phyloP scores from a whole-genome alignment of 2,797 vertebrate species.

The Acestrorhynchus altus region DNA sequence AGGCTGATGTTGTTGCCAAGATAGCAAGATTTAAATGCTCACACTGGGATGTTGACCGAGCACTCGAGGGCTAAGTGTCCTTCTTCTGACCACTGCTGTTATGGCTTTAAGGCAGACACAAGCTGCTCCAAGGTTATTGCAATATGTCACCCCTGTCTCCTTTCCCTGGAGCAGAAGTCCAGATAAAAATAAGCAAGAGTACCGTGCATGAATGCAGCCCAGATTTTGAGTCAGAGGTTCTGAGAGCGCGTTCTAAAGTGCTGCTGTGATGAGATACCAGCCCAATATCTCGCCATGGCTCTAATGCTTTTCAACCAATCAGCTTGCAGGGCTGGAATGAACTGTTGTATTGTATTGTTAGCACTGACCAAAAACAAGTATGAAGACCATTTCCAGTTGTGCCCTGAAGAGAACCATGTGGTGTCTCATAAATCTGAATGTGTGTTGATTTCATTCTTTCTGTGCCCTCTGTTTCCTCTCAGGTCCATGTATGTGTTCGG shows the following conservation, averaged over 20 bases:
- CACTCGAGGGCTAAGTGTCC: not conserved
- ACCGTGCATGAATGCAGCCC: not conserved
- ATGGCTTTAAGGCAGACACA: not conserved
- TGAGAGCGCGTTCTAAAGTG: too few relatives aligned
- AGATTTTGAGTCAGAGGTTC: not conserved
- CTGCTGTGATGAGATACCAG: too few relatives aligned
- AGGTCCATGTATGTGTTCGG: constrained; percentile 94
- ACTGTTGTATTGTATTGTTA: too few relatives aligned
- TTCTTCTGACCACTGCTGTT: constrained; percentile 5
- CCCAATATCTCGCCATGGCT: too few relatives aligned
- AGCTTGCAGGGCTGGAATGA: not conserved
- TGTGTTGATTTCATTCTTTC: not conserved
- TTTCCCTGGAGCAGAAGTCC: not conserved
- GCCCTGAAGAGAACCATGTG: too few relatives aligned
- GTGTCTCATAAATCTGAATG: not conserved
- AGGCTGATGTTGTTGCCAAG: not conserved
- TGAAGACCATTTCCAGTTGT: too few relatives aligned
- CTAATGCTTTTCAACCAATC: not conserved
- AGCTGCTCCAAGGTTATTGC: constrained; percentile 12
- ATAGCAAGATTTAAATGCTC: not conserved
- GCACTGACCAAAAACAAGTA: too few relatives aligned
- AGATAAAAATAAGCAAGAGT: not conserved
- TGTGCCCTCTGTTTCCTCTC: not conserved
- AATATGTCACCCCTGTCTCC: not conserved
- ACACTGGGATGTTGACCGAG: not conserved